Conservation (phyloP, 2,888 invertebrate species). For the Lydus trimaculatus region DNA sequence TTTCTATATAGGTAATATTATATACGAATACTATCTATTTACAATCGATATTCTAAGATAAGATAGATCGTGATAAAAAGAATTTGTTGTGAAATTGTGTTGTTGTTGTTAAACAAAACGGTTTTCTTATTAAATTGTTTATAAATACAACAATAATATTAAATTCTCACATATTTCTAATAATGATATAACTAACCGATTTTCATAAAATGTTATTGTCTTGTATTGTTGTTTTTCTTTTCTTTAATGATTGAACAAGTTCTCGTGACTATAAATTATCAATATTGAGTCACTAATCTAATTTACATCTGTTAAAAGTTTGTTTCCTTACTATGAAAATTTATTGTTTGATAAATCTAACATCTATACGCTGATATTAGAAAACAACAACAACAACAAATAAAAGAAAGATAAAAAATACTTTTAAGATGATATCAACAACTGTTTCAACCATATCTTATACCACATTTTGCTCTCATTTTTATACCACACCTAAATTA, state of each 20-base stretch:
- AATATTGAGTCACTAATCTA: conserved; percentile 14
- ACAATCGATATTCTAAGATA: not conserved
- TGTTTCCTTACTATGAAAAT: not conserved
- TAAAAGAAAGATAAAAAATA: not conserved
- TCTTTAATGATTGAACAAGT: not conserved
- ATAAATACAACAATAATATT: conserved; percentile 6
- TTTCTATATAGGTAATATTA: conserved; percentile 6
- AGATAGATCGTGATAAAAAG: conserved; percentile 6
- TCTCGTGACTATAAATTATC: conserved; percentile 12
- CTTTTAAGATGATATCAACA: not conserved
- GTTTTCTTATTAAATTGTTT: conserved; percentile 11
- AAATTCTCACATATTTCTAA: conserved; percentile 12
- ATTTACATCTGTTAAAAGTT: conserved; percentile 5
- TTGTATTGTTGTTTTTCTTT: not conserved
- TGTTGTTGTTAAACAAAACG: conserved; percentile 14
- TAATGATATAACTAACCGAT: conserved; percentile 12
- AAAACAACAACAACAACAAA: not conserved
- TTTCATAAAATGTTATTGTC: not conserved
- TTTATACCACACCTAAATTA: not conserved
- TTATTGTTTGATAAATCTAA: not conserved
- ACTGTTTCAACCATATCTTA: not conserved
- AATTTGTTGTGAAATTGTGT: conserved; percentile 7
- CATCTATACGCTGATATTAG: no score
- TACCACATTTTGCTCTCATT: not conserved
- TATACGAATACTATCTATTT: not conserved